These are phyloP conservation scores for Auanema sp. DNA, from an alignment of 2,888 invertebrate genomes.

Conservation along the genomic window DNA sequence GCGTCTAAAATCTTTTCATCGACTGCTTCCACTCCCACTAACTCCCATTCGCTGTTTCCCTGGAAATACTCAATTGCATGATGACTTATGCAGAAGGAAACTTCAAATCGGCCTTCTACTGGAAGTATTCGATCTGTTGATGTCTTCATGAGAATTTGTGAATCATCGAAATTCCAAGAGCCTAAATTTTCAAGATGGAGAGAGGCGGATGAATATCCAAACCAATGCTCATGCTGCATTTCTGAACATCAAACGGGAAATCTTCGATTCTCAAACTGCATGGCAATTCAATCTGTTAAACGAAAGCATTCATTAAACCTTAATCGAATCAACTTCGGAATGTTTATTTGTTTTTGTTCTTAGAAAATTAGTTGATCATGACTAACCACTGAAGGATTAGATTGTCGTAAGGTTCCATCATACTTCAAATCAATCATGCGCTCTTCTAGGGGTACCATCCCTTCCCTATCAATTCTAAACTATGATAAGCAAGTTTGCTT, in stretches of 20 bases:
- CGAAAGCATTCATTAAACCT: background rate
- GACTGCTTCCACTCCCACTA: constrained; percentile 22
- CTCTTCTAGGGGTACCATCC: constrained; percentile 20
- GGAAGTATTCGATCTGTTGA: constrained; percentile 15
- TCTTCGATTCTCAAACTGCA: constrained; percentile 35
- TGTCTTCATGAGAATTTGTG: constrained; percentile 23
- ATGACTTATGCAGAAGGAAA: background rate
- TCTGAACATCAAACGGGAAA: constrained; percentile 47
- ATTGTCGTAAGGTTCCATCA: constrained; percentile 33
- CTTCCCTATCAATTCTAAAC: constrained; percentile 30
- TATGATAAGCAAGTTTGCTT: background rate
- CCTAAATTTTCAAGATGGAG: constrained; percentile 20
- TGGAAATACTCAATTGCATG: background rate
- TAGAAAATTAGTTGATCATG: background rate
- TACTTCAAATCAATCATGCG: constrained; percentile 36
- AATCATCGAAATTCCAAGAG: constrained; percentile 37
- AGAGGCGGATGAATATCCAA: constrained; percentile 8
- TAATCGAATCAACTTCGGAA: too few relatives aligned
- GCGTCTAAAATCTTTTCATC: background rate
- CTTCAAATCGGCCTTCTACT: constrained; percentile 26
- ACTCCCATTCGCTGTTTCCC: constrained; percentile 50
- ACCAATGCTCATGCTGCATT: constrained; percentile 25
- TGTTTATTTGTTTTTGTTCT: background rate
- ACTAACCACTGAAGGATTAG: constrained; percentile 30
- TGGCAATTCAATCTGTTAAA: constrained; percentile 25